Evolutionary conservation across 2,888 invertebrate genomes (phyloP), one percentile per base, ranked within the genome.

Genomic region (Timema cristinae): DNA sequence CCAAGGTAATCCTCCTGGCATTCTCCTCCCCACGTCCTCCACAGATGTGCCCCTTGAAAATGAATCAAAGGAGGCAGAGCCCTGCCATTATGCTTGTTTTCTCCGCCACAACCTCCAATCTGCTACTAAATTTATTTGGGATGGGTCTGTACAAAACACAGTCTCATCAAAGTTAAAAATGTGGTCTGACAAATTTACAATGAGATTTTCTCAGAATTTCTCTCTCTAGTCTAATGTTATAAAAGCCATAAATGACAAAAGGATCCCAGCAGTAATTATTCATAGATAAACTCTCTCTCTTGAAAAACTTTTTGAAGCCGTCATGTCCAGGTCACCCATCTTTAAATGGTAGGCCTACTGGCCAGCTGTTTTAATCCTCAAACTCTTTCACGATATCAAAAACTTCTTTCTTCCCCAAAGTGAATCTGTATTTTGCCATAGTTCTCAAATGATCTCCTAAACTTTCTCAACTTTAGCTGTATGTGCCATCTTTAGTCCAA

Each of bases 21-120:
- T 56, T 16, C 7, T 6, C 56, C 16, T 56, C 16, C 6, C 56
- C 9, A 56, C 56, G 6, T 56, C 15, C 1, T 56, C 6, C 56
- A 56, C 56, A 56, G 56, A 56, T 56, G 7, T 56, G 56, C 56
- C n/a, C 7, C 6, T 56, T 56, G 56, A 56, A 56, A 56, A 56
- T 15, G n/a, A 13, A 13, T 56, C n/a, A 56, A 56, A 7, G 2
- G 4, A 16, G 4, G 56, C 16, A 6, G 16, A 56, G 56, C 4
- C n/a, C 6, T 56, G 56, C 7, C 56, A 56, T 56, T 1, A 9
- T n/a, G 5, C 16, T 6, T 56, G 16, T 6, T 56, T 56, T 56
- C 56, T 13, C 56, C 16, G 10, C 56, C 7, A 6, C 56, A 15
- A 13, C 56, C 10, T 56, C 8, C n/a, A 16, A 56, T 56, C 56